Base-by-base conservation (phyloP, 2,113 vertebrate species). In the Xiphorhynchus elegans region DNA sequence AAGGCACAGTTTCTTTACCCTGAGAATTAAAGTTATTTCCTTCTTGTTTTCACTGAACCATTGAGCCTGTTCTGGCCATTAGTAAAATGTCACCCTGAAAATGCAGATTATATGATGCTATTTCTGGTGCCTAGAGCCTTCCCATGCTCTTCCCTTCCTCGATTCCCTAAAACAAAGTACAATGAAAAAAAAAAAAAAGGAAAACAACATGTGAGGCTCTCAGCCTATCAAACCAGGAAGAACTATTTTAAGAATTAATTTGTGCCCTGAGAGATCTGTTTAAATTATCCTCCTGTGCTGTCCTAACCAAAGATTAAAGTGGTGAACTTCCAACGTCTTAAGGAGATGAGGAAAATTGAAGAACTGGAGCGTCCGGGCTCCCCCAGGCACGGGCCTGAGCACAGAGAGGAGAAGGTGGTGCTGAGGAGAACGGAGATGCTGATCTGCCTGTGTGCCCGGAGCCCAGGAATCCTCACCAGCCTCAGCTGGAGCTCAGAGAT, bases 181-280 rank as follows among this genome's bases (percentile, higher is more conserved):
- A 17, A 72, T 55, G 13, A 2, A 2, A 3, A 20, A 44, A 42
- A 44, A 42, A 28, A 21, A 31, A 50, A 23, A 56, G 3, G 33
- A 81, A 77, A 87, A 44, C 42, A 74, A 49, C 4, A 2, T 15
- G 6, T 3, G 4, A 95, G 8, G 35, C 86, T 52, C 84, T 89
- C 87, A 90, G 76, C 49, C 82, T 56, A 83, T 59, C 50, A 42
- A 67, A 72, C 73, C 40, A 59, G 58, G 80, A 94, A 89, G 70
- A 96, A 92, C 93, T 96, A 98, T 96, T 94, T 81, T 86, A 91
- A 66, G 76, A 96, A 95, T 75, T 95, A 86, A 92, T 94, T 76
- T 91, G 92, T 64, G 82, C 79, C 96, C 95, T 87, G 86, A 83
- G 88, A 95, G 90, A 94, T 96, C 92, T 92, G 47, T 94, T 96